Evolutionary conservation across 2,113 vertebrate genomes (phyloP), one percentile per base, ranked within the genome.

Genomic region (Ramphastos sulfuratus): DNA sequence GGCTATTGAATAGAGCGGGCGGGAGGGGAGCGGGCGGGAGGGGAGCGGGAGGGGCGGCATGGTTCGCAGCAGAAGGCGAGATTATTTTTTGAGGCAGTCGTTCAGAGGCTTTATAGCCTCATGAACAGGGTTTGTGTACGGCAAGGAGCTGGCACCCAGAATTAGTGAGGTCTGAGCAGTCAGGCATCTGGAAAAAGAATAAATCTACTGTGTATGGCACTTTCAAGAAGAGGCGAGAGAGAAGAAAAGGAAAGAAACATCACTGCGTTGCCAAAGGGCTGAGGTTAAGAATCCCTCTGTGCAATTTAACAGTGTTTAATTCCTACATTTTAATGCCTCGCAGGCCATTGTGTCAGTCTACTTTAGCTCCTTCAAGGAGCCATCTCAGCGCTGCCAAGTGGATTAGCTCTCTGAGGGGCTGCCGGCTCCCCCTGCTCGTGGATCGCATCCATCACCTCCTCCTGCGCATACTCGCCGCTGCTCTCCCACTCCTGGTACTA

Each of bases 271-370:
- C 91, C 94, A 94, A 94, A 96, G 95, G 94, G 95, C 91, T 85
- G 91, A 83, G 93, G 94, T 95, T 95, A 95, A 96, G 95, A 87
- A 95, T 96, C 94, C 93, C 89, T 94, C 91, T 78, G 94, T 78
- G 94, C 94, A 86, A 86, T 94, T 96, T 94, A 96, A 81, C 94
- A 95, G 91, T 90, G 95, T 96, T 94, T 96, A 94, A 96, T 96
- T 96, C 93, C 89, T 94, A 93, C 94, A 88, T 92, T 96, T 95
- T 91, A 96, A 93, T 94, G 94, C 94, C 91, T 95, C 63, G 54
- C 87, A 93, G 92, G 91, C 91, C 96, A 93, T 95, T 94, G 94
- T 92, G 95, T 94, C 94, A 94, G 89, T 20, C 85, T 80, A 44
- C 91, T 83, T 74, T 46, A 92, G 89, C 85, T 92, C 69, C 89